Evolutionary conservation across 2,797 vertebrate genomes (phyloP), one percentile per base, ranked within the genome.

Genomic region (Pterois miles): DNA sequence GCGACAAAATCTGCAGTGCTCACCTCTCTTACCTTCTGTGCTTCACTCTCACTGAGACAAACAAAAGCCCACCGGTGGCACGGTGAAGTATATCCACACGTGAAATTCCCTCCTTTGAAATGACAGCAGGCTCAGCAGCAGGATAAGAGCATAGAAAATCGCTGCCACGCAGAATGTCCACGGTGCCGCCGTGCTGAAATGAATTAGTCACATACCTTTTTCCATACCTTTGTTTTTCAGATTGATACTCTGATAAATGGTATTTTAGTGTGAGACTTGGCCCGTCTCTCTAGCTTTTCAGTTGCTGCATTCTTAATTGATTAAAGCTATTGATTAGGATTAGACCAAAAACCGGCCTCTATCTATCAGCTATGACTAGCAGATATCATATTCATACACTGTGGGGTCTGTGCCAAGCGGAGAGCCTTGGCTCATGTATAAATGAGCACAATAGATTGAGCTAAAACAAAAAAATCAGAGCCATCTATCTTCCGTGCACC

Each of bases 1-100:
- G 90, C 73, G 69, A 82, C 85, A 70, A 85, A 88, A 89, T 86
- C 91, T 91, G 91, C 93, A 90, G 87, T 86, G 88, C 82, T 85
- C 84, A 64, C 81, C 86, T 89, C 80, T 77, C 82, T 70, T 74
- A 66, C 74, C 83, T 81, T 52, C 52, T 70, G 56, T 83, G 75
- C 66, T 73, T 72, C 63, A 3, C 69, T 54, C 65, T 82, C 40
- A n/a, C 60, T 14, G 56, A 82, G 64, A 85, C 77, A 52, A 79
- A 84, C 40, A 56, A 77, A 63, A 82, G 4, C 29, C n/a, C 33
- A 1, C 60, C 22, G 11, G 67, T n/a, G 78, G 54, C 40, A 11
- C 8, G 1, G 56, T 1, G 34, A 65, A 65, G 33, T 43, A 27
- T n/a, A 46, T 52, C 53, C 13, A 20, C 12, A n/a, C 57, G 14